Conservation (phyloP, 2,888 invertebrate genomes). For the Drosophila neotestacea region DNA sequence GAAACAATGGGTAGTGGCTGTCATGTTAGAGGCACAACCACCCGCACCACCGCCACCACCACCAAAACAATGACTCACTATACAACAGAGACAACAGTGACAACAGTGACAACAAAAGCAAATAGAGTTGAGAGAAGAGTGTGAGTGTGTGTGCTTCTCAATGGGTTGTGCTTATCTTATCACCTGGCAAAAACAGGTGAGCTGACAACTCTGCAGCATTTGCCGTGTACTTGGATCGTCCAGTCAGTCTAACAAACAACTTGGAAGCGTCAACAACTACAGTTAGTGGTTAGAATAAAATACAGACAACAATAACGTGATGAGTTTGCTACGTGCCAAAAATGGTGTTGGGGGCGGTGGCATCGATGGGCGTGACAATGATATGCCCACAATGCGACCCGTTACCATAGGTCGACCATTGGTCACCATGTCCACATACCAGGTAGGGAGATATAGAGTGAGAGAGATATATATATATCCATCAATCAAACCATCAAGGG, state of each 20-base stretch:
- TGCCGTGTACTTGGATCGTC: conserved; percentile 24
- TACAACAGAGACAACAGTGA: neutral
- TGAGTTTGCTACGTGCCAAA: conserved; percentile 71
- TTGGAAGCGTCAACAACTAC: conserved; percentile 42
- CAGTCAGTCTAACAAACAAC: conserved; percentile 54
- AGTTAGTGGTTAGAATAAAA: neutral
- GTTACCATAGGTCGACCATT: conserved; percentile 67
- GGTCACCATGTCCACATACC: conserved; percentile 72
- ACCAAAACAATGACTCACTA: conserved; percentile 35
- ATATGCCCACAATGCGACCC: conserved; percentile 73
- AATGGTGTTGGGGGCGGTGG: conserved; percentile 24
- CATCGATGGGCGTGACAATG: conserved; percentile 42
- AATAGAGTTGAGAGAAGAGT: conserved; percentile 4
- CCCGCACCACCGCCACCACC: neutral
- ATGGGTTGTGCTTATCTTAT: conserved; percentile 62
- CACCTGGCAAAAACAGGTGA: conserved; percentile 39
- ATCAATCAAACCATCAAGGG: conserved; percentile 4
- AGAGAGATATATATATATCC: neutral
- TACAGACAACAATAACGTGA: conserved; percentile 9
- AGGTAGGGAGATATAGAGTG: conserved; percentile 40
- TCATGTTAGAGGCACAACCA: conserved; percentile 3
- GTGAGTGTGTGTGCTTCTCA: too few relatives aligned
- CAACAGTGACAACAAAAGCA: conserved; percentile 1
- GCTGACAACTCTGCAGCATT: conserved; percentile 19
- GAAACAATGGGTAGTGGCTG: conserved; percentile 25